Conservation (phyloP, 2,113 vertebrate species). For the Eulemur rufifrons region DNA sequence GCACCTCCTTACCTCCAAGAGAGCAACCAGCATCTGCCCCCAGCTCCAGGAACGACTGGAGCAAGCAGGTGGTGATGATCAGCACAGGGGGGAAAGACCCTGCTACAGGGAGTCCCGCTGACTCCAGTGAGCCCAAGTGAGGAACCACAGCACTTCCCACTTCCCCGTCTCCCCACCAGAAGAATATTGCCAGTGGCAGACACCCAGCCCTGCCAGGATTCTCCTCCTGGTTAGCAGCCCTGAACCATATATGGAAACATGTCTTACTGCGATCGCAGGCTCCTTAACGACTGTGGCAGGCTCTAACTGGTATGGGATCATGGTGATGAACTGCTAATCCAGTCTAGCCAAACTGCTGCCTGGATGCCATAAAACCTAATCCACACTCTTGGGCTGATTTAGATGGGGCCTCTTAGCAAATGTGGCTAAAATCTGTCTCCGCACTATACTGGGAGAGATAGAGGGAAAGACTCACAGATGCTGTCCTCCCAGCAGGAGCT, state of each 20-base stretch:
- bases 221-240: background rate
- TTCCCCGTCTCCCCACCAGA: background rate
- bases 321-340: background rate
- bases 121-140: background rate
- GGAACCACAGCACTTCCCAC: background rate
- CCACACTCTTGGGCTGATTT: background rate
- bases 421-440: background rate
- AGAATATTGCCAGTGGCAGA: background rate
- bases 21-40: background rate
- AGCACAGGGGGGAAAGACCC: background rate
- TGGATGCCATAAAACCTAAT: background rate
- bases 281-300: background rate
- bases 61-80: background rate
- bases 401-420: background rate
- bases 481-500: background rate
- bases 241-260: background rate
- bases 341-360: background rate
- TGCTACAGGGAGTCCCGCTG: background rate
- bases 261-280: background rate
- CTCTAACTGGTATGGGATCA: background rate
- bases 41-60: background rate
- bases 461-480: background rate
- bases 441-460: background rate
- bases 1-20: background rate
- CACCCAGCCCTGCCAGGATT: background rate